Percentiles rank a stretch among this genome's conserved stretches.
Conservation (phyloP, 2,888 invertebrate species). For the Tholera decimalis region DNA sequence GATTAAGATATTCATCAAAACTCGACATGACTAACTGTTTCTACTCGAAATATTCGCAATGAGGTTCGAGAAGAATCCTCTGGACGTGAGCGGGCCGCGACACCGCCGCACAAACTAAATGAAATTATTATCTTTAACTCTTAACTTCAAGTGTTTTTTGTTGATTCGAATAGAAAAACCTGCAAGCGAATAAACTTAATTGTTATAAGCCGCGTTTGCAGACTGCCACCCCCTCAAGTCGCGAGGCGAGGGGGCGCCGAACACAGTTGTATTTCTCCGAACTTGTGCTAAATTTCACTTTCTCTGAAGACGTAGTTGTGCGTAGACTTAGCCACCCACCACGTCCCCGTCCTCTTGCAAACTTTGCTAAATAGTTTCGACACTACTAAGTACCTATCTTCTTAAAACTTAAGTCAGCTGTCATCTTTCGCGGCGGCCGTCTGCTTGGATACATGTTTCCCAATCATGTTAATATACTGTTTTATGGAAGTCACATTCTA, state of each 20-base stretch:
- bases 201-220: slow-evolving; percentile 89
- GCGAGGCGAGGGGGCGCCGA: slow-evolving; percentile 75
- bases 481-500: slow-evolving; percentile 40
- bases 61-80: slow-evolving; percentile 16
- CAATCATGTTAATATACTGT: slow-evolving; percentile 25
- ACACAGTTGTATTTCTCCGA: slow-evolving; percentile 89
- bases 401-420: slow-evolving; percentile 64
- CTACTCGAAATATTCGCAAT: slow-evolving; percentile 12
- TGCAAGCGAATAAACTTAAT: slow-evolving; percentile 90
- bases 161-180: slow-evolving; percentile 82
- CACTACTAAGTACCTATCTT: slow-evolving; percentile 60
- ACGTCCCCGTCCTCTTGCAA: slow-evolving; percentile 77
- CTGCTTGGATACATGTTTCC: slow-evolving; percentile 17
- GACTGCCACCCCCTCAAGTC: slow-evolving; percentile 81
- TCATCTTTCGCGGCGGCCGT: slow-evolving; percentile 29
- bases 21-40: slow-evolving; percentile 16
- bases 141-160: slow-evolving; percentile 69
- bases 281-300: slow-evolving; percentile 91
- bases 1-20: slow-evolving; percentile 32
- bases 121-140: slow-evolving; percentile 66
- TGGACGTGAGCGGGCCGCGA: slow-evolving; percentile 17
- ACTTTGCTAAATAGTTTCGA: slow-evolving; percentile 82
- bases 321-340: slow-evolving; percentile 89
- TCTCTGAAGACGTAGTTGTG: slow-evolving; percentile 90
- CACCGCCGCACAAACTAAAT: slow-evolving; percentile 59